phyloP scores from a whole-genome alignment of 2,797 vertebrate species.

The Okamejei kenojei region DNA sequence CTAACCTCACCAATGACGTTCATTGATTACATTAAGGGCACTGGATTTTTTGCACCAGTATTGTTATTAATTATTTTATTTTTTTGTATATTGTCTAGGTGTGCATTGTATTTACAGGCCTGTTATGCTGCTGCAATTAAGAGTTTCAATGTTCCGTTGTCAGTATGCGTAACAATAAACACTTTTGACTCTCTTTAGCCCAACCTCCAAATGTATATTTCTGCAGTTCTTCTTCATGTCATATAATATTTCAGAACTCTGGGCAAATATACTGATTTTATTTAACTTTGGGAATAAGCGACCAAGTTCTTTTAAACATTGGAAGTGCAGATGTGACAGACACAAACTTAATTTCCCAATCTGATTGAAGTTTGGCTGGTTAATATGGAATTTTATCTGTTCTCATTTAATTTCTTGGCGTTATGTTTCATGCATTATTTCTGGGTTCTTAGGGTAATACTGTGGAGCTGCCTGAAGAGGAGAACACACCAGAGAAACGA shows the following conservation, averaged over 20 bases:
- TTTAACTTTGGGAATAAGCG: not conserved
- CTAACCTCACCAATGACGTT: no score
- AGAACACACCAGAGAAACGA: conserved; percentile 94
- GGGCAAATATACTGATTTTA: not conserved
- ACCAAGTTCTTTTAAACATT: not conserved
- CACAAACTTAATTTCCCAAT: not conserved
- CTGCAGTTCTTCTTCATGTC: not conserved
- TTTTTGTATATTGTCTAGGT: no score
- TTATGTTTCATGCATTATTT: not conserved
- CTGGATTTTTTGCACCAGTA: no score
- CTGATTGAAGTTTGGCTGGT: not conserved
- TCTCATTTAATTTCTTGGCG: not conserved
- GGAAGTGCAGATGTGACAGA: not conserved
- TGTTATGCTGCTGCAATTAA: no score
- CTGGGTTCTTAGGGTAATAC: conserved; percentile 77
- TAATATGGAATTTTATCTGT: not conserved
- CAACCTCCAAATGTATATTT: not conserved
- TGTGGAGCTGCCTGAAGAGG: conserved; percentile 92
- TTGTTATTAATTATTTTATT: no score
- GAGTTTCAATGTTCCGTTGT: no score
- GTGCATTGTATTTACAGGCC: no score
- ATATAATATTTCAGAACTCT: not conserved
- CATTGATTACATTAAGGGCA: no score
- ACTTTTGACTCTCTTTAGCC: not conserved
- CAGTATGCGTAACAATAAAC: no score